Conservation (phyloP, 2,888 invertebrate genomes). For the Andrena minutula region DNA sequence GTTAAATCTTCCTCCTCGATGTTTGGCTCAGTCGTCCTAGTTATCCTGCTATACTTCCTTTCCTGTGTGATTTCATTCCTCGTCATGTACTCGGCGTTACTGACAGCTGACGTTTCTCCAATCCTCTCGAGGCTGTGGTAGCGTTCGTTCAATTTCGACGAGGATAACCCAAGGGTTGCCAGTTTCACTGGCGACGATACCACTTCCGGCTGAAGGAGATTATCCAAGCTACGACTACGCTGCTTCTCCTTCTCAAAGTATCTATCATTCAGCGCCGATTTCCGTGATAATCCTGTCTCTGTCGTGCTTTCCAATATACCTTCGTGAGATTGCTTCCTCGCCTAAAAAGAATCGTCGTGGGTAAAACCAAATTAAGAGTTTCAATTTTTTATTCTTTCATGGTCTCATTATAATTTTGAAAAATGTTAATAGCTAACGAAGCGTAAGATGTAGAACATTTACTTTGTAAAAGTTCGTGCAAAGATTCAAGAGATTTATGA, state of each 20-base stretch:
- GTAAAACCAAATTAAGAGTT: not conserved
- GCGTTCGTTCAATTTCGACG: slow-evolving; percentile 94
- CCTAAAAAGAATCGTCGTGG: slow-evolving; percentile 68
- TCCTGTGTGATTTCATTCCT: slow-evolving; percentile 83
- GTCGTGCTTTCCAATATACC: slow-evolving; percentile 84
- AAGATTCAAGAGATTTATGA: not conserved
- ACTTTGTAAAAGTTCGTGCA: no score
- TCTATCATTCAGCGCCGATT: slow-evolving; percentile 94
- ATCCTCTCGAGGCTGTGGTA: slow-evolving; percentile 93
- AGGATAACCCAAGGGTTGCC: slow-evolving; percentile 92
- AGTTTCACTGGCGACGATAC: slow-evolving; percentile 87
- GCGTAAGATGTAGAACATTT: no score
- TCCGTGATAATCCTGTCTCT: slow-evolving; percentile 88
- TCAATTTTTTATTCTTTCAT: no score
- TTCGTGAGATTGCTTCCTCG: slow-evolving; percentile 91
- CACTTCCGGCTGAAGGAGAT: slow-evolving; percentile 89
- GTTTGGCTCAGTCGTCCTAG: slow-evolving; percentile 83
- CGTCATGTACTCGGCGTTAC: slow-evolving; percentile 84
- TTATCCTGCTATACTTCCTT: slow-evolving; percentile 85
- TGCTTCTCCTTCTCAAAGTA: slow-evolving; percentile 94
- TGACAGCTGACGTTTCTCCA: slow-evolving; percentile 79
- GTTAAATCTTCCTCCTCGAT: slow-evolving; percentile 83
- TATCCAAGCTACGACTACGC: slow-evolving; percentile 93
- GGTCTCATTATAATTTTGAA: no score
- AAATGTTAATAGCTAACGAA: no score